Conservation (phyloP, 2,888 invertebrate genomes). For the Drosophila aldrichi region DNA sequence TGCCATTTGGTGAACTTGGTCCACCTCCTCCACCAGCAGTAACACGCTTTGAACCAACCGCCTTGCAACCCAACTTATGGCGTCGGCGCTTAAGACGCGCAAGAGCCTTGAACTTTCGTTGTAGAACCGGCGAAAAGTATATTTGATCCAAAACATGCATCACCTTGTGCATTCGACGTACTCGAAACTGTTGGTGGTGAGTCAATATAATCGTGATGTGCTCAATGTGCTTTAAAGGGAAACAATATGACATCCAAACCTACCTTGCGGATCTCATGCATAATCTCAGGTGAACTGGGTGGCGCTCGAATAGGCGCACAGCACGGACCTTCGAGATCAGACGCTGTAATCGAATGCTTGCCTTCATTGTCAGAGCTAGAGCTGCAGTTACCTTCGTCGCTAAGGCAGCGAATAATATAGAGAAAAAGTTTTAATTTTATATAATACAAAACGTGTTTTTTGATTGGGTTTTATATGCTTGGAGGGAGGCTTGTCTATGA, state of each 20-base stretch:
- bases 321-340: conserved; percentile 84
- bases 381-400: conserved; percentile 92
- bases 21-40: conserved; percentile 31
- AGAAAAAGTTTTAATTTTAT: background rate
- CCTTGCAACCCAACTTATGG: conserved; percentile 45
- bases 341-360: conserved; percentile 82
- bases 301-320: conserved; percentile 87
- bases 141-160: conserved; percentile 82
- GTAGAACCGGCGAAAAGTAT: conserved; percentile 81
- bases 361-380: conserved; percentile 89
- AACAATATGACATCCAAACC: conserved; percentile 16
- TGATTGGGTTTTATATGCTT: too few species aligned
- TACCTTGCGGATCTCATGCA: conserved; percentile 81
- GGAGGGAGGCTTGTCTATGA: too few species aligned
- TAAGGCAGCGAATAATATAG: conserved; percentile 74
- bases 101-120: conserved; percentile 69
- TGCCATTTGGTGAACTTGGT: conserved; percentile 8
- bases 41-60: conserved; percentile 26
- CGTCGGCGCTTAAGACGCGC: conserved; percentile 59
- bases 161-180: conserved; percentile 77
- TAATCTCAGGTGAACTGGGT: conserved; percentile 89
- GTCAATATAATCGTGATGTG: background rate
- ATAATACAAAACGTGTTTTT: background rate
- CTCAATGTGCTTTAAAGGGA: background rate
- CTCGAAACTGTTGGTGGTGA: conserved; percentile 67